These are phyloP conservation scores for Pristis pectinata DNA, from an alignment of 2,797 vertebrate genomes.

Conservation along the genomic window DNA sequence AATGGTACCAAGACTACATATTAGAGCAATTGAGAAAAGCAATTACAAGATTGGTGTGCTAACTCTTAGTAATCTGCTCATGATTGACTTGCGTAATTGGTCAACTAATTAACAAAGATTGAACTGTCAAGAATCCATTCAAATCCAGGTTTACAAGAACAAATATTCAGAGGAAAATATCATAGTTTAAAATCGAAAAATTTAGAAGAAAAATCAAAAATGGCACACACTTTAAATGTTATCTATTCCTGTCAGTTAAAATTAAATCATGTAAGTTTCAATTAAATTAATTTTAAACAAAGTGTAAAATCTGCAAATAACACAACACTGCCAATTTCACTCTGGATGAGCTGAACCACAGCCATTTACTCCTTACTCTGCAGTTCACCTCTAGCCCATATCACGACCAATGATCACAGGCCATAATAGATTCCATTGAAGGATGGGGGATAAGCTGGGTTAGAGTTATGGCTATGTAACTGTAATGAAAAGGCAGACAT, in stretches of 20 bases:
- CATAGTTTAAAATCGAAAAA: neutral
- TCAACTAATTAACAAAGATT: constrained; percentile 12
- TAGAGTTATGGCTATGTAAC: no score
- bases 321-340: neutral
- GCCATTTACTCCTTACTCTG: neutral
- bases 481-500: neutral
- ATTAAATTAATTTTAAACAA: neutral
- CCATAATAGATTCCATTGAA: neutral
- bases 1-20: neutral
- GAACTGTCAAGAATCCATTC: constrained; percentile 2
- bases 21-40: neutral
- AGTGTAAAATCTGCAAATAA: neutral
- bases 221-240: neutral
- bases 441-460: neutral
- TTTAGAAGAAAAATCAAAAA: neutral
- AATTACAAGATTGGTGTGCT: no score
- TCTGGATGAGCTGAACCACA: neutral
- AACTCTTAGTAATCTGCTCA: neutral
- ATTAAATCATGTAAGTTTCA: neutral
- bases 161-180: neutral
- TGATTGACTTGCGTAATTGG: neutral
- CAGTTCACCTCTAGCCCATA: neutral
- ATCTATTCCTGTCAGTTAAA: neutral
- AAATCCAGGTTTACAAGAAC: neutral
- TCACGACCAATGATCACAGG: neutral